These are phyloP conservation scores for Artibeus jamaicensis DNA, from an alignment of 2,797 vertebrate genomes.

Conservation along the genomic window DNA sequence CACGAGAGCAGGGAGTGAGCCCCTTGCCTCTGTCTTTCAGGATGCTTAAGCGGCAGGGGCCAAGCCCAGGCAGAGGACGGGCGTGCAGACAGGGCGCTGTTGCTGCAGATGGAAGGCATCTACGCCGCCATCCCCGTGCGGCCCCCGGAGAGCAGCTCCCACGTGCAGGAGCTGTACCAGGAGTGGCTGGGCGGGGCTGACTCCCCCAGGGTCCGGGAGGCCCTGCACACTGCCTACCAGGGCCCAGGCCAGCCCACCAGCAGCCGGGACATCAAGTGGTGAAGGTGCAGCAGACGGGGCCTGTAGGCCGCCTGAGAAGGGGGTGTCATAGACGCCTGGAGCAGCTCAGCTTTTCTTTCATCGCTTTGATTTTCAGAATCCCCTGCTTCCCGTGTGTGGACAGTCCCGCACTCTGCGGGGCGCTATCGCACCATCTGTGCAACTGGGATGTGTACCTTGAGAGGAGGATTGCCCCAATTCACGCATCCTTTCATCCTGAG, in stretches of 20 bases:
- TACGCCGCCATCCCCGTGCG: constrained; percentile 89
- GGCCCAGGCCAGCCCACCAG: constrained; percentile 65
- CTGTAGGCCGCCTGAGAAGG: too few relatives aligned
- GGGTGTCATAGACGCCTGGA: not conserved
- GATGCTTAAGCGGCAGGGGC: constrained; percentile 94
- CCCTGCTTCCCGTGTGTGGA: not conserved
- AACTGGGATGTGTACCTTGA: not conserved
- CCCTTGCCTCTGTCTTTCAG: constrained; percentile 77
- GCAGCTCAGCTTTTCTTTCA: too few relatives aligned
- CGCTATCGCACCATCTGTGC: not conserved
- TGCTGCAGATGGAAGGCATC: constrained; percentile 93
- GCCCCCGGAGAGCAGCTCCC: constrained; percentile 87
- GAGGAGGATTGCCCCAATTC: not conserved
- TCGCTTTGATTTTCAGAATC: too few relatives aligned
- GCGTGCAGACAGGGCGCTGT: constrained; percentile 86
- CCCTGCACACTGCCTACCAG: constrained; percentile 89
- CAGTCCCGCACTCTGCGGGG: not conserved
- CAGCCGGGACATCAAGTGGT: constrained; percentile 84
- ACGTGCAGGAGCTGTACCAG: constrained; percentile 89
- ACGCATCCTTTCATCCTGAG: not conserved
- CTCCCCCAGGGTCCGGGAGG: constrained; percentile 83
- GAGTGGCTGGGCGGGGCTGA: constrained; percentile 93
- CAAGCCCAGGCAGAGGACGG: constrained; percentile 89
- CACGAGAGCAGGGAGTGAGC: accelerated
- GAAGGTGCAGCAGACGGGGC: not conserved